Base-by-base conservation (phyloP, 1,140 invertebrate genomes). In the Hormaphis cornu region DNA sequence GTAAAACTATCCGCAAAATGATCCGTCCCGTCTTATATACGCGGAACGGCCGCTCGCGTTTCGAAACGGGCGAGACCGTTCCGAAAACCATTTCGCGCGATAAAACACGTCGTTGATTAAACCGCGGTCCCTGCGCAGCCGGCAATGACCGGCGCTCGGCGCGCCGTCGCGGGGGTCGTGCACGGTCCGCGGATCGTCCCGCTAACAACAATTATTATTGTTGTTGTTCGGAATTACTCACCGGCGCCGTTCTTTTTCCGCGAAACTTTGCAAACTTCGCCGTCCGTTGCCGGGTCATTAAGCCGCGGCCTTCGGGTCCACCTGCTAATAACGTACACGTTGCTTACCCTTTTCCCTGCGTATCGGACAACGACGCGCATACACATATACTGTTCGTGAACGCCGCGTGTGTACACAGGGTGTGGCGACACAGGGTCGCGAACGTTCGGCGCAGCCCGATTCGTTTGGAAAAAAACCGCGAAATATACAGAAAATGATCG, bases 51-150 rank as follows among this genome's bases (percentile, higher is more conserved):
- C n/a, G n/a, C n/a, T n/a, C n/a, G n/a, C n/a, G n/a, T n/a, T n/a
- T n/a, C n/a, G n/a, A n/a, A n/a, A n/a, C n/a, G n/a, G n/a, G n/a
- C n/a, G n/a, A n/a, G n/a, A n/a, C n/a, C n/a, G 44, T 63, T 35
- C 44, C 40, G 44, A 63, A 63, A 63, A 63, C 59, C 59, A 63
- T 63, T 63, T 63, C 1, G 26, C 24, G 59, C 12, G 14, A 48
- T 48, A 48, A 63, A 48, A 63, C 59, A 63, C 42, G 59, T 63
- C 59, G 59, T 63, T 48, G 59, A 63, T 48, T 63, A 63, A 63
- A 63, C 33, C 53, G 14, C 37, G 12, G 26, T 1, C 1, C 26
- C n/a, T 0, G 52, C 16, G 4, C 50, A 26, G 26, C 28, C 24
- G 10, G 10, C 53, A n/a, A n/a, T n/a, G n/a, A n/a, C n/a, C n/a